Evolutionary conservation across 2,888 invertebrate genomes (phyloP), one percentile per base, ranked within the genome.

Genomic region (Vanessa cardui): DNA sequence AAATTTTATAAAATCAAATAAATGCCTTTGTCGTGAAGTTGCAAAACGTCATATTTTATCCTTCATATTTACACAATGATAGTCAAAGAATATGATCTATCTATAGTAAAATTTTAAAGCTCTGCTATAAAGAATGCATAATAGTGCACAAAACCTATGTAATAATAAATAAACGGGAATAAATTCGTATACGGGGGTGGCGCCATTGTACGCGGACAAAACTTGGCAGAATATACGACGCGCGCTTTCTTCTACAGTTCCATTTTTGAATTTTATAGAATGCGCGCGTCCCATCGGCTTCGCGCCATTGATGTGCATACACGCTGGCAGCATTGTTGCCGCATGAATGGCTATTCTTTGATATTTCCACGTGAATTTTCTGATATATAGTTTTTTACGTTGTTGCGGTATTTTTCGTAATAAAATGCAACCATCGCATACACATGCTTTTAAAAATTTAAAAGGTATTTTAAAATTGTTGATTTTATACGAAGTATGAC

Each of bases 201-300:
- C 64, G 63, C 52, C 52, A 66, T 69, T 71, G 66, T 71, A 52
- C 63, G 21, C 45, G 46, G 72, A 80, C 78, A 80, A 79, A 79
- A 81, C 77, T 78, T 74, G 39, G 74, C 77, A 76, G 80, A 80
- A 82, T 79, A 77, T 78, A 79, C 75, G 77, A 70, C 66, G 75
- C 73, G 74, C 74, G 74, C 78, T 82, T 83, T 82, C 82, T 83
- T 82, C 78, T 73, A 74, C 76, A 76, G 77, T 80, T 77, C 79
- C 77, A 79, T 83, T 84, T 84, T 80, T 78, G 78, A 83, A 84
- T 83, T 78, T 81, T 76, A 80, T 82, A 80, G 75, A 80, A 77
- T 75, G 77, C 73, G 71, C 73, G 73, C 77, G 76, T 71, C 61
- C 65, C 72, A 71, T 71, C 69, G 70, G 58, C 61, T 64, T 39